Percentiles rank a stretch among this genome's conserved stretches.
These are phyloP conservation scores for Ephydatia muelleri DNA, from an alignment of 37 sponge, comb jelly and placozoan genomes.

Conservation along the genomic window DNA sequence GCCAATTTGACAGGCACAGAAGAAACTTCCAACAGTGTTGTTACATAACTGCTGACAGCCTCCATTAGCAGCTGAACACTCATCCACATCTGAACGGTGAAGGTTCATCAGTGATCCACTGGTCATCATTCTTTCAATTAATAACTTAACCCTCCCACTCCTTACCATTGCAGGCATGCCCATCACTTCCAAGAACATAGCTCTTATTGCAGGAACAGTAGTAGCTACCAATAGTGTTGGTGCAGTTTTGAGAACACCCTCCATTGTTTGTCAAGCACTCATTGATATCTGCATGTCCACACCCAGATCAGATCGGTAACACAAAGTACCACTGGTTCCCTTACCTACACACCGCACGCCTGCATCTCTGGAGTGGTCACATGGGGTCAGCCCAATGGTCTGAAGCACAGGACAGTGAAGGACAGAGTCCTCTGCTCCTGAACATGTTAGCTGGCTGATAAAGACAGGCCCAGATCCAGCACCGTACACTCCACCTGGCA, in stretches of 20 bases:
- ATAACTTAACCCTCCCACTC: background rate
- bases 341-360: constrained; percentile 14
- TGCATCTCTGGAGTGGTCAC: constrained; percentile 7
- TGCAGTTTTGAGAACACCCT: constrained; percentile 43
- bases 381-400: background rate
- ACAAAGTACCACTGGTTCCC: background rate
- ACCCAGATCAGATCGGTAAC: background rate
- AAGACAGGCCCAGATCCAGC: constrained; percentile 13
- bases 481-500: background rate
- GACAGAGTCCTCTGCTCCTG: constrained; percentile 23
- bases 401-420: constrained; percentile 2
- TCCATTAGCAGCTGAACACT: constrained; percentile 36
- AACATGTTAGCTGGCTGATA: constrained; percentile 14
- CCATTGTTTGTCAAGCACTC: constrained; percentile 48
- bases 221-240: constrained; percentile 59
- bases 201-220: constrained; percentile 11
- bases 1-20: constrained; percentile 40
- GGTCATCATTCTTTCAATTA: background rate
- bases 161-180: background rate
- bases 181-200: constrained; percentile 4
- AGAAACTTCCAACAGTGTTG: constrained; percentile 33
- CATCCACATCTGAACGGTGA: constrained; percentile 34
- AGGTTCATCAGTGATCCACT: too few species aligned
- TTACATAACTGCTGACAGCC: constrained; percentile 35
- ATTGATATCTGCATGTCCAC: constrained; percentile 25